Evolutionary conservation across 2,113 vertebrate genomes (phyloP).

Genomic region (Pongo pygmaeus): DNA sequence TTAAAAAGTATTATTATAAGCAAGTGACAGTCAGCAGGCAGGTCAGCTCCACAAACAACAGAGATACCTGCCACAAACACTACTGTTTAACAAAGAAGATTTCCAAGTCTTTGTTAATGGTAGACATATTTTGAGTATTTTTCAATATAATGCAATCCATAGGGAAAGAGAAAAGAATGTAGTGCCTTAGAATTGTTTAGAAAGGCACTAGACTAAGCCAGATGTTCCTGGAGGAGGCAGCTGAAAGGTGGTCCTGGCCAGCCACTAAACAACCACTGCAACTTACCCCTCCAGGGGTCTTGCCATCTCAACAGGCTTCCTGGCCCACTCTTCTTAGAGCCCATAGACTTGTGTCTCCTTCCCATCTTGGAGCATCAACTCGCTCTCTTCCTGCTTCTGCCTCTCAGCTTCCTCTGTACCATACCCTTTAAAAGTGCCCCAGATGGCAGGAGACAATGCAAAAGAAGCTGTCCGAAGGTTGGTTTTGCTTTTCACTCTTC

Average conservation of each 20-base stretch:
- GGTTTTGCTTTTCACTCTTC: neutral
- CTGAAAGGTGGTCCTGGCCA: neutral
- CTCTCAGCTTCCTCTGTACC: neutral
- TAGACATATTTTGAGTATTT: neutral
- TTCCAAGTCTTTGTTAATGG: neutral
- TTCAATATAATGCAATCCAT: neutral
- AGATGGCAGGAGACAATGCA: neutral
- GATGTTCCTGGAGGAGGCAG: neutral
- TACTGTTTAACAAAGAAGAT: neutral
- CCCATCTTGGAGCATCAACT: neutral
- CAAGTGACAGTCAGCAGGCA: neutral
- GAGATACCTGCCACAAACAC: neutral
- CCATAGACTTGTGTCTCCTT: neutral
- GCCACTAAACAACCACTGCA: neutral
- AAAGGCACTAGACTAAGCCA: neutral
- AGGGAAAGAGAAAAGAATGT: neutral
- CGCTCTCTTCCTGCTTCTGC: neutral
- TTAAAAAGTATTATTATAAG: neutral
- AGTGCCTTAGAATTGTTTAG: neutral
- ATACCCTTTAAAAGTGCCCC: neutral
- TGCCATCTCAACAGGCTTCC: neutral
- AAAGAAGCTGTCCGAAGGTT: neutral
- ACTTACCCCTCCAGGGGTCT: neutral
- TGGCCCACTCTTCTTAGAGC: neutral
- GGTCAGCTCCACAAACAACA: neutral